Evolutionary conservation across 2,888 invertebrate species (phyloP), one percentile per base, ranked within the genome.

Genomic region (Catocala nupta): DNA sequence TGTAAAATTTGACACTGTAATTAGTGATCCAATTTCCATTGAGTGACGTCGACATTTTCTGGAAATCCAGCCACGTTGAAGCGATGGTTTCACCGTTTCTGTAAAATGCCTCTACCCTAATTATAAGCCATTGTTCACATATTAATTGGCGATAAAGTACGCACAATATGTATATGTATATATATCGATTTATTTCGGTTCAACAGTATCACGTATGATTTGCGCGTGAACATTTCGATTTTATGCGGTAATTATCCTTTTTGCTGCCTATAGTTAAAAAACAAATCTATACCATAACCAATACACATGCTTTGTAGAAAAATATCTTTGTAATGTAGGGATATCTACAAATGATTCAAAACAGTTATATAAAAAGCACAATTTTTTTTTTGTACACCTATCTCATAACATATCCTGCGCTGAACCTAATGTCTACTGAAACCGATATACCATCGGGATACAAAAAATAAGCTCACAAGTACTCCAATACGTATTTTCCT

Each of bases 51-150:
- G 34, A 13, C 10, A 34, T 12, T 54, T 50, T 55, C 60, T 49
- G 43, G 33, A 44, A 54, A 43, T 54, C 33, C 34, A 59, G 49
- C 13, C 47, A 39, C 39, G 51, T 45, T 43, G 9, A 56, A 34
- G 51, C 12, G 34, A 34, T 51, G 12, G 53, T 49, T 55, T 44
- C 39, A n/a, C 47, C 43, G 39, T 49, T 45, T 10, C 47, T 59
- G 59, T 25, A 45, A 52, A 49, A 57, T 50, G 59, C 45, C 78
- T 72, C 75, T 78, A 78, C 61, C 62, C 60, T 63, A 75, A 78
- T 75, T 78, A 64, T 56, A 50, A 61, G 49, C 76, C 59, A 78
- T 75, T 75, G 79, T 75, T 75, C 63, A 65, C 54, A 49, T 69
- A 73, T 65, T 53, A 62, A 60, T 13, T 39, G 13, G 39, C 56